Evolutionary conservation across 2,797 vertebrate species (phyloP), one percentile per base, ranked within the genome.

Genomic region (Echiichthys vipera): DNA sequence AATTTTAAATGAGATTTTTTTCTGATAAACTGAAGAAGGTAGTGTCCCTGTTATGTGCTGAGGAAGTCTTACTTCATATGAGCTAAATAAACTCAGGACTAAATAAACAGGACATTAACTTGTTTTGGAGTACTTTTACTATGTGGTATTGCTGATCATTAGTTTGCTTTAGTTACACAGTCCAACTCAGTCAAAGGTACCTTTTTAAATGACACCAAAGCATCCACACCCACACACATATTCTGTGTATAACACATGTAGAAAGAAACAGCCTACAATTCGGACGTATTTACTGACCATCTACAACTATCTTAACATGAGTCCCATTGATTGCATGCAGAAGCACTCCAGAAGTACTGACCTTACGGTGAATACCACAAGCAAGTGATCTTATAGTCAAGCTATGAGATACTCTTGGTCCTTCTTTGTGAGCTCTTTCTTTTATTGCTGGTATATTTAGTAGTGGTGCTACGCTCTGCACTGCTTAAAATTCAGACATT

Each of bases 401-500:
- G 20, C 25, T 10, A 7, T 42, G 25, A 12, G 58, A n/a, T 10
- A 6, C 24, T 63, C 22, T 4, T 5, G 15, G 3, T 27, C n/a
- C 1, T 5, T 50, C 24, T 40, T 32, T 61, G 2, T 9, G 24
- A 29, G 32, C 20, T 7, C 40, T 46, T 12, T 13, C 39, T 51
- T 58, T 42, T 3, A 50, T 36, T 20, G 13, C 24, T 43, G 58
- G 12, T 64, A 24, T 30, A 34, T 49, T 62, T 49, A 30, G 14
- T 11, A 5, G 20, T 62, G 20, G 24, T 65, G 50, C 69, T 65
- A 18, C 1, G 2, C 55, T 30, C 57, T 20, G 20, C 43, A 6
- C 36, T 43, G 47, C 66, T 77, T 69, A 18, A 66, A 66, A 80
- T 53, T 76, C 63, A 36, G 45, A 67, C 27, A 9, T 71, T 47